Base-by-base conservation (phyloP, 1,140 invertebrate species). In the Zophobas morio region DNA sequence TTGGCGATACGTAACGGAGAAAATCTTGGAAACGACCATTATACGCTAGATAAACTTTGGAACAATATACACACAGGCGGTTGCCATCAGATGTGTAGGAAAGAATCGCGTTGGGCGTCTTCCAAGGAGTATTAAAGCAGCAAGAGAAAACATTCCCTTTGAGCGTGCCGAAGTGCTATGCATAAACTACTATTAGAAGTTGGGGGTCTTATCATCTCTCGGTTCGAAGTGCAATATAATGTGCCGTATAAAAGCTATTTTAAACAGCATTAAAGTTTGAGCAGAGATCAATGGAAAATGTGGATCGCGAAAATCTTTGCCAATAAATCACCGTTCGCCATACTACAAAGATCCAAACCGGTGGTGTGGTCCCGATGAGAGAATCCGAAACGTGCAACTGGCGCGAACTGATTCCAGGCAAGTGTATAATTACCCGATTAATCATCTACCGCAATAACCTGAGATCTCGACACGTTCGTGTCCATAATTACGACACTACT, bases 351-450 rank as follows among this genome's bases (percentile, higher is more conserved):
- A 53, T 54, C 49, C 53, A 36, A 36, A 72, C 42, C 42, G 47
- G 56, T 40, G 57, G 37, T 40, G 54, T 57, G 54, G 54, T 63
- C 57, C 57, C 57, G 4, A 63, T 37, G 57, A 63, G 57, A 63
- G 37, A 37, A 20, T 20, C 42, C 37, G 56, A 36, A 35, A 57
- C 57, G 57, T 40, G 57, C 57, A 1, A 8, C 36, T 63, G 36
- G 57, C 37, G 37, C 36, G 36, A 40, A 6, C 37, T 40, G 57
- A 63, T 63, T 63, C 57, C 57, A 37, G 34, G 74, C 33, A 76
- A 70, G 56, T 63, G 60, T 70, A 76, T 76, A 76, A 76, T 76
- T 76, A 60, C 51, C 51, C 60, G 60, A 76, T 76, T 76, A 63
- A 76, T 76, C 74, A 76, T 76, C 53, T 37, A 49, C 74, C 34